Base-by-base conservation (phyloP, 2,888 invertebrate species). In the Uropetala carovei region DNA sequence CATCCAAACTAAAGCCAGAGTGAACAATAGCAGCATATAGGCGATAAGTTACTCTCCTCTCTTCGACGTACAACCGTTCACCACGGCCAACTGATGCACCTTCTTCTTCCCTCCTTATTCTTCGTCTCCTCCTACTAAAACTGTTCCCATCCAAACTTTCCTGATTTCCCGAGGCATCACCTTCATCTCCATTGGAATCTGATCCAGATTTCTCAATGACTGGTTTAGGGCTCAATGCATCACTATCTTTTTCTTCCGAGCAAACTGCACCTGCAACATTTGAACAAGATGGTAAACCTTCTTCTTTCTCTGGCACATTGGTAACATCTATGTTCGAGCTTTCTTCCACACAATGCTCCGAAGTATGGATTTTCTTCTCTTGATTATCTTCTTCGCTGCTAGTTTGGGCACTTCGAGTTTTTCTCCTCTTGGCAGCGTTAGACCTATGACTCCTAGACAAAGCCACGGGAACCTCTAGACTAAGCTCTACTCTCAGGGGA, bases 11-110 rank as follows among this genome's bases (percentile, higher is more conserved):
- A 43, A 96, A 96, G 2, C 98, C 98, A 0, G 97, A 97, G 95
- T 98, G 98, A 0, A 98, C 97, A 0, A 98, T 97, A 0, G 98
- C 98, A 0, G 98, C 98, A 94, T 98, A 98, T 60, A 98, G 95
- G 68, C 96, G 96, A 94, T 98, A 98, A 27, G 96, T 95, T 92
- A 96, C 96, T 30, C 93, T 92, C 43, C 89, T 89, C n/a, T 89
- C 89, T 27, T 89, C 89, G 0, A 60, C 64, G 43, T 64, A 89
- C 43, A 43, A 60, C 43, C 89, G 64, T 64, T 89, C 89, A 4
- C 43, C 89, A 5, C 16, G 30, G 8, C 64, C 89, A 8, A 89
- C 89, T 2, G 89, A 89, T 5, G 89, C 56, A n/a, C 89, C 89
- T 13, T 89, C 89, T 64, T 89, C 89, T n/a, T 89, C 89, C 56